These are phyloP conservation scores for Poecile atricapillus DNA, from an alignment of 2,113 vertebrate genomes.

Conservation along the genomic window DNA sequence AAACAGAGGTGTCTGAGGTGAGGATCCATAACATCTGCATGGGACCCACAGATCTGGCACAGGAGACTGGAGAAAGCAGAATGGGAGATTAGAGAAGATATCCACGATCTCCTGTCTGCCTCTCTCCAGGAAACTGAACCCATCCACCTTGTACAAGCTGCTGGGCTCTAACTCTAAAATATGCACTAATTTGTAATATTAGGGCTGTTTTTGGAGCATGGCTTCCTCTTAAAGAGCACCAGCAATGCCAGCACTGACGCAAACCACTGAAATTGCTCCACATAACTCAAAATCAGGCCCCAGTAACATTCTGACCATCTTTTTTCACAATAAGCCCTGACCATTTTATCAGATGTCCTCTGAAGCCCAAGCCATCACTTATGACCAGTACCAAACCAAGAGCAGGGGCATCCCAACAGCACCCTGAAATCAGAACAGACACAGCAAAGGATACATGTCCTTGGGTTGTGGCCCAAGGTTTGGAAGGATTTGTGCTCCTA, in stretches of 20 bases:
- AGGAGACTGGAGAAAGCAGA: neutral
- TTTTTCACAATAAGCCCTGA: neutral
- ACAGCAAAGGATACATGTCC: neutral
- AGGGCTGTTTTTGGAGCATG: neutral
- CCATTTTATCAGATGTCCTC: neutral
- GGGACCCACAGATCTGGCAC: neutral
- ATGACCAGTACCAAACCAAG: neutral
- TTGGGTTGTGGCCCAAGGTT: neutral
- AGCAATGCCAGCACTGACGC: neutral
- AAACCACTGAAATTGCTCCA: neutral
- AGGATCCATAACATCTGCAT: accelerated
- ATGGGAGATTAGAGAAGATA: neutral
- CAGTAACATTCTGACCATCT: accelerated
- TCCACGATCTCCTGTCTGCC: accelerated
- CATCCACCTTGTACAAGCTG: neutral
- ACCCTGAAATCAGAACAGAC: neutral
- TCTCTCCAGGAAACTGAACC: neutral
- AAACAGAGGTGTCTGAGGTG: neutral
- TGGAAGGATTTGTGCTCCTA: neutral
- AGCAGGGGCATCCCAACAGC: neutral
- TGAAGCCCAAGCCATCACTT: neutral
- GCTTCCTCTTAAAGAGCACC: neutral
- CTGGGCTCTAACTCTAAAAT: neutral
- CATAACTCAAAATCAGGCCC: neutral
- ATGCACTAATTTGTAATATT: neutral